phyloP scores from a whole-genome alignment of 2,797 vertebrate species.

The Nothura maculosa region DNA sequence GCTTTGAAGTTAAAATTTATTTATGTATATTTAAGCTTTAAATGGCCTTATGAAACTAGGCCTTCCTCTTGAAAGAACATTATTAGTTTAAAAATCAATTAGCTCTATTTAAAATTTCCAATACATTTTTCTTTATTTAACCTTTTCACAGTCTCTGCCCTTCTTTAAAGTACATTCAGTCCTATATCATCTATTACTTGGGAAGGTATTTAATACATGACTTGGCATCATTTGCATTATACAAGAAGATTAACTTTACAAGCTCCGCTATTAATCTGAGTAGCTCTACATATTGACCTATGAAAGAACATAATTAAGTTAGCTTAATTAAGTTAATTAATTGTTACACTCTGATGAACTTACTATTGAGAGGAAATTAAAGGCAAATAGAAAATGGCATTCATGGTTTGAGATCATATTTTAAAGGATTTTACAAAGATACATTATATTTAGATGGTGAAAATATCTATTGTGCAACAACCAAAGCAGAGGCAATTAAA shows the following conservation, averaged over 20 bases:
- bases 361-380: slow-evolving; percentile 88
- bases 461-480: slow-evolving; percentile 63
- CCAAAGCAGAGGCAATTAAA: slow-evolving; percentile 60
- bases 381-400: slow-evolving; percentile 88
- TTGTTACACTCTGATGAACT: slow-evolving; percentile 87
- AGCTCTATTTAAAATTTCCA: slow-evolving; percentile 46
- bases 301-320: slow-evolving; percentile 91
- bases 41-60: slow-evolving; percentile 49
- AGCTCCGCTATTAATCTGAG: slow-evolving; percentile 87
- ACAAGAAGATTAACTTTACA: slow-evolving; percentile 87
- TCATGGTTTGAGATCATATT: slow-evolving; percentile 83
- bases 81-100: slow-evolving; percentile 68
- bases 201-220: slow-evolving; percentile 78
- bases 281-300: slow-evolving; percentile 87
- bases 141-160: slow-evolving; percentile 68
- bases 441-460: slow-evolving; percentile 61
- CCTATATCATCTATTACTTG: slow-evolving; percentile 67
- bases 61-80: slow-evolving; percentile 21
- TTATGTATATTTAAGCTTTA: slow-evolving; percentile 59
- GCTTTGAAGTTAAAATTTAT: slow-evolving; percentile 59
- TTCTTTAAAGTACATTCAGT: slow-evolving; percentile 72
- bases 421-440: slow-evolving; percentile 77
- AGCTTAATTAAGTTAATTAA: slow-evolving; percentile 93
- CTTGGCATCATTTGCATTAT: slow-evolving; percentile 81
- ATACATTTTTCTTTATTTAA: slow-evolving; percentile 74